Conservation (phyloP, 92 coral and sea anemone genomes). For the Porites rus region DNA sequence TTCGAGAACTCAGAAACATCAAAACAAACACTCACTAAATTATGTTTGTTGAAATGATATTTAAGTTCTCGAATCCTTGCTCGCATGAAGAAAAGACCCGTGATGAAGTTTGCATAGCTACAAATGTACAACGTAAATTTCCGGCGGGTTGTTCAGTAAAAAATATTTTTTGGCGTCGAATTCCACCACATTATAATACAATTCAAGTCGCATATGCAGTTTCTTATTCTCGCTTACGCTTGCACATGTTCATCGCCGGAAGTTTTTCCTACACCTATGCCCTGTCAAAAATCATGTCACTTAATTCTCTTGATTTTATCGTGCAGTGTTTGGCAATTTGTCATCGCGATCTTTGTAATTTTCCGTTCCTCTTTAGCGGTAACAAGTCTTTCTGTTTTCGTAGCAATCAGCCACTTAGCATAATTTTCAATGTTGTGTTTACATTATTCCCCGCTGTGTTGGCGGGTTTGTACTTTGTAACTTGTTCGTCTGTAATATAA, state of each 20-base stretch:
- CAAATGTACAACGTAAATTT: neutral
- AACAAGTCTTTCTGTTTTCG: neutral
- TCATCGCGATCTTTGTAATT: neutral
- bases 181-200: slow-evolving; percentile 10
- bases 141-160: neutral
- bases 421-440: slow-evolving; percentile 2
- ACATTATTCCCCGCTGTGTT: neutral
- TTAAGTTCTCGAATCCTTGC: neutral
- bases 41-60: slow-evolving; percentile 3
- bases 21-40: neutral
- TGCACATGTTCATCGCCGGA: slow-evolving; percentile 3
- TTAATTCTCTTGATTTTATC: neutral
- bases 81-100: neutral
- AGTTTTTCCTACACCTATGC: neutral
- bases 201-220: neutral
- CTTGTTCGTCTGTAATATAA: neutral
- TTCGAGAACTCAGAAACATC: slow-evolving; percentile 2
- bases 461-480: slow-evolving; percentile 18
- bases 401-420: neutral
- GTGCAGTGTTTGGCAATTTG: neutral
- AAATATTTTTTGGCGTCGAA: neutral
- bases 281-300: neutral
- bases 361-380: slow-evolving; percentile 13
- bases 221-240: neutral
- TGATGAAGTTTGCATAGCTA: neutral